Evolutionary conservation across 2,888 invertebrate species (phyloP).

Genomic region (Steromphala cineraria): DNA sequence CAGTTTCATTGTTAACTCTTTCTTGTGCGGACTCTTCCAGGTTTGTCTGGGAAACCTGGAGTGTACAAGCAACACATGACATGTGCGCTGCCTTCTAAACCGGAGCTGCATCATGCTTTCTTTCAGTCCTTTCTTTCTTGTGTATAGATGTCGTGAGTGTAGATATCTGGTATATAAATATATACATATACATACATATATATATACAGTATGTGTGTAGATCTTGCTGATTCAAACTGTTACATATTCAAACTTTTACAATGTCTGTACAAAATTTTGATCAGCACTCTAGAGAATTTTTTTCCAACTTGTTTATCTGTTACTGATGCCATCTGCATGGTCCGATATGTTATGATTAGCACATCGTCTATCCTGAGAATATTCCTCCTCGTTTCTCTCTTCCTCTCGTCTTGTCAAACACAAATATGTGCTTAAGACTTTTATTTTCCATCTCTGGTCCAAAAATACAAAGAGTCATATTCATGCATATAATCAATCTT

Average conservation of each 20-base stretch:
- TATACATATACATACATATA: conserved; percentile 10
- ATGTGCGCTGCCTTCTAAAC: not conserved
- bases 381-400: too few relatives aligned
- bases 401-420: too few relatives aligned
- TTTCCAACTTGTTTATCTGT: conserved; percentile 1
- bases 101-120: conserved; percentile 1
- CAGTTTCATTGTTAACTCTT: not conserved
- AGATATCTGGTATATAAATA: not conserved
- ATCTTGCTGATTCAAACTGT: not conserved
- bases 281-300: not conserved
- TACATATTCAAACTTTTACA: conserved; percentile 4
- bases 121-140: not conserved
- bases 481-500: too few relatives aligned
- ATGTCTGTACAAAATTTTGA: conserved; percentile 5
- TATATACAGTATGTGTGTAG: not conserved
- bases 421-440: too few relatives aligned
- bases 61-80: not conserved
- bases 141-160: conserved; percentile 15
- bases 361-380: not conserved
- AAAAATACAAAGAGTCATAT: too few relatives aligned
- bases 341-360: not conserved
- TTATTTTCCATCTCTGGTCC: too few relatives aligned
- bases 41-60: not conserved
- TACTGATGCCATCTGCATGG: not conserved
- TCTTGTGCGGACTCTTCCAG: not conserved